phyloP scores from a whole-genome alignment of 2,113 vertebrate species.

The Smithornis capensis region DNA sequence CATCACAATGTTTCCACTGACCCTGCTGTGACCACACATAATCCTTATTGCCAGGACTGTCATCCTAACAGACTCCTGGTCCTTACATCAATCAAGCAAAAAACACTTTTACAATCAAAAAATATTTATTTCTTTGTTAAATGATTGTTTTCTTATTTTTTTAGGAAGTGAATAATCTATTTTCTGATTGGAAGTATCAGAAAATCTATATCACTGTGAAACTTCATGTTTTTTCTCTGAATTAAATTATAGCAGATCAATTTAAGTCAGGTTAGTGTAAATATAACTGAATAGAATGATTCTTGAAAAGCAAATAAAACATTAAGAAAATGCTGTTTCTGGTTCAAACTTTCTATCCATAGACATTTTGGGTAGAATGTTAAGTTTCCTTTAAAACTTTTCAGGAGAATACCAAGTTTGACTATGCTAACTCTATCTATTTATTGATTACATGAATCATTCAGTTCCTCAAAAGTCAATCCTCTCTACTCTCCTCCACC shows the following conservation, averaged over 20 bases:
- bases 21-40: neutral
- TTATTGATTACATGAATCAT: slow-evolving; percentile 38
- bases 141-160: neutral
- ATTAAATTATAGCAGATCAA: neutral
- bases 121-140: neutral
- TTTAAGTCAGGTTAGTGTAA: neutral
- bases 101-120: neutral
- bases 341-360: neutral
- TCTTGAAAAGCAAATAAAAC: neutral
- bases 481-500: neutral
- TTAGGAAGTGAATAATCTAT: neutral
- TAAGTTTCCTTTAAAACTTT: neutral
- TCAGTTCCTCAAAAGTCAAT: neutral
- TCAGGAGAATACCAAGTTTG: neutral
- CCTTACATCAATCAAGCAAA: neutral
- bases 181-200: neutral
- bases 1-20: neutral
- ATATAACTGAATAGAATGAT: neutral
- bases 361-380: neutral
- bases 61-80: neutral
- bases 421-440: neutral
- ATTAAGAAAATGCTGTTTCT: fast-evolving
- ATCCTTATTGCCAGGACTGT: neutral
- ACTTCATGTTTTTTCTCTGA: neutral
- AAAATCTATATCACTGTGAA: neutral